These are phyloP conservation scores for Ephialtes manifestator DNA, from an alignment of 2,888 invertebrate species.

Conservation along the genomic window DNA sequence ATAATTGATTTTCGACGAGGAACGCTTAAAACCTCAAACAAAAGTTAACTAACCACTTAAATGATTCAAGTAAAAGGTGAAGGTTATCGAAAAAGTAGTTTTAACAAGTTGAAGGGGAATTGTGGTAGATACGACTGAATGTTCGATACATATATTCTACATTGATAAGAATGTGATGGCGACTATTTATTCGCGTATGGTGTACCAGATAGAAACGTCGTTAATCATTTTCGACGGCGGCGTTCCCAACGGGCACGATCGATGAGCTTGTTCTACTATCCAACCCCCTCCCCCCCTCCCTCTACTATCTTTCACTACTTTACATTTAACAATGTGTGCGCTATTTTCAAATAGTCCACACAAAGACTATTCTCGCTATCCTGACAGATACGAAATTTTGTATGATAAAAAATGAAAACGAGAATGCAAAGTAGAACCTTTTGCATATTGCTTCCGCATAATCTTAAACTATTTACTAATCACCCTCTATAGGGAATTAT, in stretches of 20 bases:
- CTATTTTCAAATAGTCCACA: too few relatives aligned
- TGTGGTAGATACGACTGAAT: background rate
- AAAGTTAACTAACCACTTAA: background rate
- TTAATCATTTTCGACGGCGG: conserved; percentile 57
- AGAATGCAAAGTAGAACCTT: too few relatives aligned
- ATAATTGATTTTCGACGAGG: background rate
- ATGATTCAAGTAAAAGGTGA: background rate
- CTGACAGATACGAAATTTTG: too few relatives aligned
- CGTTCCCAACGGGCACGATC: conserved; percentile 42
- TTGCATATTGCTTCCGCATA: too few relatives aligned
- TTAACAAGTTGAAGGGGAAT: background rate
- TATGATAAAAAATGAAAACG: too few relatives aligned
- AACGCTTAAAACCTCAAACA: background rate
- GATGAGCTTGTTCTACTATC: conserved; percentile 33
- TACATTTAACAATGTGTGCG: too few relatives aligned
- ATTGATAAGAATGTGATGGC: conserved; percentile 25
- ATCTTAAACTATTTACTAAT: too few relatives aligned
- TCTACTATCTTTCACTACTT: background rate
- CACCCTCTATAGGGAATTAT: too few relatives aligned
- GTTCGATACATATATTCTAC: background rate
- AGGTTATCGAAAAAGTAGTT: background rate
- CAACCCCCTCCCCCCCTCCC: background rate
- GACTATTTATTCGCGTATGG: conserved; percentile 31
- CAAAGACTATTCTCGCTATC: too few relatives aligned
- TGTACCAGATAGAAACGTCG: conserved; percentile 16